Evolutionary conservation across 2,797 vertebrate species (phyloP).

Genomic region (Syngnathus rostellatus): DNA sequence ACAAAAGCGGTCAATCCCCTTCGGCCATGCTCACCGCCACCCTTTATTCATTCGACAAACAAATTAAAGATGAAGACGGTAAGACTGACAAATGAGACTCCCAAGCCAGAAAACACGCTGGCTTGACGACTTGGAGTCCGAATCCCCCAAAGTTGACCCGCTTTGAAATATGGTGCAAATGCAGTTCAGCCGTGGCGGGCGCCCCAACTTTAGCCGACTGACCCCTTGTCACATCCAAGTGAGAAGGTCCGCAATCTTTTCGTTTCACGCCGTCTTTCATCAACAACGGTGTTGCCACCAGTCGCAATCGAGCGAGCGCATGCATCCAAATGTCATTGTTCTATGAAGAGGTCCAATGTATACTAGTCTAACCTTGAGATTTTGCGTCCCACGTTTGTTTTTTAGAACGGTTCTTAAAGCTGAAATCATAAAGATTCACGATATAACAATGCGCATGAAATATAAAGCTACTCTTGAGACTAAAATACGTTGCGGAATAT

Average conservation of each 20-base stretch:
- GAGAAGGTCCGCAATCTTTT: background rate
- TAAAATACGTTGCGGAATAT: background rate
- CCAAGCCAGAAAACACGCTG: background rate
- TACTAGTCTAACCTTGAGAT: background rate
- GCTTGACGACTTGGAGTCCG: background rate
- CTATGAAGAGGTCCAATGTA: background rate
- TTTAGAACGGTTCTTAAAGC: background rate
- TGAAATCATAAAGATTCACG: background rate
- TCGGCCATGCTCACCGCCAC: background rate
- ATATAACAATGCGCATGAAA: background rate
- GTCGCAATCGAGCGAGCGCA: background rate
- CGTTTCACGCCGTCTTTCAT: background rate
- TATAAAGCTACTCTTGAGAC: background rate
- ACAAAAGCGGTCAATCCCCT: background rate
- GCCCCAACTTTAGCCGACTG: constrained; percentile 1
- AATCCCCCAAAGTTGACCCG: background rate
- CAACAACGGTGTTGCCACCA: background rate
- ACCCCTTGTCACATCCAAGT: background rate
- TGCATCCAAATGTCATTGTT: no score
- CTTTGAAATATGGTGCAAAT: constrained; percentile 2
- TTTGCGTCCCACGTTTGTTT: background rate
- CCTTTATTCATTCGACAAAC: no score
- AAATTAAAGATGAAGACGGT: background rate
- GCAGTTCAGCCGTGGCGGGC: background rate
- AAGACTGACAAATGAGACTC: background rate